Evolutionary conservation across 2,888 invertebrate genomes (phyloP).

Genomic region (Pollenia griseotomentosa): DNA sequence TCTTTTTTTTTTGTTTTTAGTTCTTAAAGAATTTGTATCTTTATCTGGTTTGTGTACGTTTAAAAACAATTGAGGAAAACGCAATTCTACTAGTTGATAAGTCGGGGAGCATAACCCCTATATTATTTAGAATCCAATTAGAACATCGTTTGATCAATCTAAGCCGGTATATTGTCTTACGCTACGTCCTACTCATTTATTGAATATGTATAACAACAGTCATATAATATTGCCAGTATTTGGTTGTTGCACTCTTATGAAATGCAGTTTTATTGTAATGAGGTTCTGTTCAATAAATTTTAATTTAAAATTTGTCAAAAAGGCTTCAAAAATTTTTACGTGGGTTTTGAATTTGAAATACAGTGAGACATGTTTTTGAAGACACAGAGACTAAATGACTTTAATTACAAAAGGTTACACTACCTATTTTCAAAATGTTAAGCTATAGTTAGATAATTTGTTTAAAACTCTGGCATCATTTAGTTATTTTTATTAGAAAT

Average conservation of each 20-base stretch:
- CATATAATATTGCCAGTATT: neutral
- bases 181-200: conserved; percentile 27
- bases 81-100: conserved; percentile 46
- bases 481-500: no score
- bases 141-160: conserved; percentile 40
- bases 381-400: neutral
- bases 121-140: conserved; percentile 39
- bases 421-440: neutral
- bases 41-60: conserved; percentile 21
- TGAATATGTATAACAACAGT: conserved; percentile 2
- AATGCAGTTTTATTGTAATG: conserved; percentile 38
- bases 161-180: conserved; percentile 2
- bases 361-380: neutral
- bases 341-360: conserved; percentile 10
- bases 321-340: neutral
- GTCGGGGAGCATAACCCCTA: conserved; percentile 51
- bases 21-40: conserved; percentile 35
- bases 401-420: neutral
- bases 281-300: conserved; percentile 28
- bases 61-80: conserved; percentile 26
- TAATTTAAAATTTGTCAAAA: neutral
- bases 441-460: neutral
- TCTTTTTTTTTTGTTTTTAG: neutral
- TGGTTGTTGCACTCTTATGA: conserved; percentile 9
- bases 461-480: no score